A percentile compares a stretch with the other conserved stretches of the same genome.
Evolutionary conservation across 2,797 vertebrate species (phyloP).

Genomic region (Clarias pachynema): DNA sequence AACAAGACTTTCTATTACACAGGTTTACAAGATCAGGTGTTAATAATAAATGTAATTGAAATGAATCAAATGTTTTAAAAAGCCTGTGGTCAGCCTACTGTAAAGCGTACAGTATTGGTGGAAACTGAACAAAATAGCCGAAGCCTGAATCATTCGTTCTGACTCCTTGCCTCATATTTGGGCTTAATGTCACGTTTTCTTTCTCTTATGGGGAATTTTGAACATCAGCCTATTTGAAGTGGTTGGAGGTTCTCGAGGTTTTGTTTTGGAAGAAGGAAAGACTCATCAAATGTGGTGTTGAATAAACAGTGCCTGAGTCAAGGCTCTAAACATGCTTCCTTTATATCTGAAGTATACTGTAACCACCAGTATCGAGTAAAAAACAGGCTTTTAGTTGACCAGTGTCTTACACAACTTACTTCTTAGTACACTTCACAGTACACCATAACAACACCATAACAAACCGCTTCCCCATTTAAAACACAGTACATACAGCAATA

Average conservation of each 20-base stretch:
- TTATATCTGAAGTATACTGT: not conserved
- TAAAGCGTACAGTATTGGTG: not conserved
- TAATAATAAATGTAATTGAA: not conserved
- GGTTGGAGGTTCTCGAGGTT: slow-evolving; percentile 50
- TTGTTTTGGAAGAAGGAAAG: slow-evolving; percentile 12
- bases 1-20: not conserved
- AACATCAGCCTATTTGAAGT: slow-evolving; percentile 16
- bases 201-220: not conserved
- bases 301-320: slow-evolving; percentile 15
- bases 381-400: not conserved
- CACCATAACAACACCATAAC: not conserved
- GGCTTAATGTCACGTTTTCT: not conserved
- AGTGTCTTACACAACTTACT: not conserved
- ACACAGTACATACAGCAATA: not conserved
- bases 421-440: not conserved
- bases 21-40: not conserved
- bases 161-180: not conserved
- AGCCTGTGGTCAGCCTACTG: too few relatives aligned
- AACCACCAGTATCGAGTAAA: slow-evolving; percentile 17
- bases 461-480: not conserved
- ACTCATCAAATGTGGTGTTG: slow-evolving; percentile 11
- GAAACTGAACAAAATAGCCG: not conserved
- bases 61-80: too few relatives aligned
- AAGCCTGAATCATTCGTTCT: not conserved
- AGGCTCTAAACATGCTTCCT: slow-evolving; percentile 4